A percentile compares a stretch with the other conserved stretches of the same genome.
These are phyloP conservation scores for Bruchidius siliquastri DNA, from an alignment of 2,888 invertebrate species.

Conservation along the genomic window DNA sequence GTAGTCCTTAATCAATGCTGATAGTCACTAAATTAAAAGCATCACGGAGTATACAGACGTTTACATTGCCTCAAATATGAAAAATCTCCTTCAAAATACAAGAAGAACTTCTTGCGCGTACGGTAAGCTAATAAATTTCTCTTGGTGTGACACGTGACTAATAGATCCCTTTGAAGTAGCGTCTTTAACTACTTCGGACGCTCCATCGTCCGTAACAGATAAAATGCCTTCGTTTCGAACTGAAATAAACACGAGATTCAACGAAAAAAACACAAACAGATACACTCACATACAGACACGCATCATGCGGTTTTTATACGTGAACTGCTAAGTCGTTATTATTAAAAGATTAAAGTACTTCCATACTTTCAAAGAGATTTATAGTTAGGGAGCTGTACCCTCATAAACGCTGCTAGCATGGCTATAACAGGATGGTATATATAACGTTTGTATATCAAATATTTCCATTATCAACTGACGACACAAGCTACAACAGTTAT, in stretches of 20 bases:
- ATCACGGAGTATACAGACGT: no score
- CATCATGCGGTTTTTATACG: not conserved
- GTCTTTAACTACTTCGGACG: slow-evolving; percentile 19
- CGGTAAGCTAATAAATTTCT: slow-evolving; percentile 16
- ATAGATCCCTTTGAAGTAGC: slow-evolving; percentile 17
- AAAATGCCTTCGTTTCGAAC: slow-evolving; percentile 9
- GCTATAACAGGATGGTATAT: no score
- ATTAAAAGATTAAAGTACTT: not conserved
- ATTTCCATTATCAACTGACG: no score
- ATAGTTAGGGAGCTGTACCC: not conserved
- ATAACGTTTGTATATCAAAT: no score
- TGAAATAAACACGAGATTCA: slow-evolving; percentile 16
- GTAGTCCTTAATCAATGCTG: no score
- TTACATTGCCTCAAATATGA: not conserved
- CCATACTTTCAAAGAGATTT: not conserved
- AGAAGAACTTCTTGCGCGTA: not conserved
- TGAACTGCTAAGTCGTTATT: not conserved
- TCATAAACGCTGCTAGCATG: no score
- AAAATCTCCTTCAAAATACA: not conserved
- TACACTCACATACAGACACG: not conserved
- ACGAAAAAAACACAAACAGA: not conserved
- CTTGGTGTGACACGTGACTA: slow-evolving; percentile 16
- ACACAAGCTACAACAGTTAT: no score
- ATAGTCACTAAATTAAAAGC: no score
- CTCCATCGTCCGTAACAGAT: slow-evolving; percentile 15